A percentile compares a stretch with the other conserved stretches of the same genome.
Conservation (phyloP, 2,113 vertebrate genomes). For the Istiophorus platypterus region DNA sequence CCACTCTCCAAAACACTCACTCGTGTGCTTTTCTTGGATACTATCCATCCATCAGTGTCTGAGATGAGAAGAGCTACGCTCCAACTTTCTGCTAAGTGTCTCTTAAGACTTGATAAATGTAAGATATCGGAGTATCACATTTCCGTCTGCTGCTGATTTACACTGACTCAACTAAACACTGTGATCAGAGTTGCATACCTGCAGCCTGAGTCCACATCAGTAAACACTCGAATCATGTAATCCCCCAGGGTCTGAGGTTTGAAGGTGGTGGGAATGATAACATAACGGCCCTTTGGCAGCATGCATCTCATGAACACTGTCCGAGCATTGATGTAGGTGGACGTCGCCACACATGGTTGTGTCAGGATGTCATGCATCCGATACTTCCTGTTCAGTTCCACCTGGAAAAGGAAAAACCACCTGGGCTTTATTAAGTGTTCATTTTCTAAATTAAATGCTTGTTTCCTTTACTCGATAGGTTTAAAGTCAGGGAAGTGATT, state of each 20-base stretch:
- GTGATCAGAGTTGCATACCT: slow-evolving; percentile 77
- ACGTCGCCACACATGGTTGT: slow-evolving; percentile 85
- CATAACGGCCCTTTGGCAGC: slow-evolving; percentile 88
- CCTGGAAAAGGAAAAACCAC: slow-evolving; percentile 77
- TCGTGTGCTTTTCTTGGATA: slow-evolving; percentile 35
- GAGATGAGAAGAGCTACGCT: slow-evolving; percentile 11
- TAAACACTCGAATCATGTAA: slow-evolving; percentile 91
- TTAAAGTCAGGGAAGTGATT: neutral
- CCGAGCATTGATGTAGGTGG: slow-evolving; percentile 90
- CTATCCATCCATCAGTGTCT: slow-evolving; percentile 4
- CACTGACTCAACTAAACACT: neutral
- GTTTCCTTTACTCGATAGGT: neutral
- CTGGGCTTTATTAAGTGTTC: neutral
- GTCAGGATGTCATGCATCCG: slow-evolving; percentile 90
- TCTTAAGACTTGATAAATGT: neutral
- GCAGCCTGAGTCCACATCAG: slow-evolving; percentile 88
- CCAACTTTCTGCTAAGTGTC: neutral
- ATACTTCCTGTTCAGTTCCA: slow-evolving; percentile 92
- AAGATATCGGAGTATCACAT: neutral
- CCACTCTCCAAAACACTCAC: slow-evolving; percentile 13
- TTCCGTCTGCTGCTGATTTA: slow-evolving; percentile 7
- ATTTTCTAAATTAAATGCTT: neutral
- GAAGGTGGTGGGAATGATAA: slow-evolving; percentile 92
- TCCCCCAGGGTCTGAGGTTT: slow-evolving; percentile 78
- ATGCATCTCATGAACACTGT: slow-evolving; percentile 87